A percentile compares a stretch with the other conserved stretches of the same genome.
phyloP scores from a whole-genome alignment of 2,797 vertebrate genomes.

The Manis javanica region DNA sequence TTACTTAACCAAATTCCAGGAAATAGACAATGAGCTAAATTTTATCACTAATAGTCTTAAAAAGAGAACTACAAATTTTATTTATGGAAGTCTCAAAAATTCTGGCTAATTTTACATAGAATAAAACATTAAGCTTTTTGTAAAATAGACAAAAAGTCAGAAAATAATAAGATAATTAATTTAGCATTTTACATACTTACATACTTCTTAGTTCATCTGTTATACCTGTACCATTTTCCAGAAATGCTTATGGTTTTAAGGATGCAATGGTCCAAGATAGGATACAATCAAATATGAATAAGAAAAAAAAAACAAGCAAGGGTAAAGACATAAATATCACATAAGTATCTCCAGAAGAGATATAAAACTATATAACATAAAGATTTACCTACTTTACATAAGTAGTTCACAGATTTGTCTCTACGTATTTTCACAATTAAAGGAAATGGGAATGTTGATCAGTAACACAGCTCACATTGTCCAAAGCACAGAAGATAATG shows the following conservation, averaged over 20 bases:
- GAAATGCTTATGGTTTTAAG: background rate
- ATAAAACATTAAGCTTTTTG: background rate
- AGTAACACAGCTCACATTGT: background rate
- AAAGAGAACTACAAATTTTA: background rate
- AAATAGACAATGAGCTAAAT: background rate
- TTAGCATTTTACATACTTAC: background rate
- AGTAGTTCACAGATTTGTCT: background rate
- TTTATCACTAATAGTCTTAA: background rate
- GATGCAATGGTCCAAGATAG: background rate
- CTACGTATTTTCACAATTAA: background rate
- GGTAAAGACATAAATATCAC: background rate
- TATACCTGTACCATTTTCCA: background rate
- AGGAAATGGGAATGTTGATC: background rate
- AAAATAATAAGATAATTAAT: background rate
- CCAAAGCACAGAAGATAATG: background rate
- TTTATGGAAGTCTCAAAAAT: background rate
- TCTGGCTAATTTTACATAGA: background rate
- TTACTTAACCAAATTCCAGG: background rate
- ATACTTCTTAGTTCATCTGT: background rate
- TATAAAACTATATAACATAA: background rate
- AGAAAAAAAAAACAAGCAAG: background rate
- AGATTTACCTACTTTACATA: background rate
- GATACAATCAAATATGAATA: background rate
- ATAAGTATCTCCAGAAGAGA: background rate
- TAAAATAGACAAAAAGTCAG: background rate